Base-by-base conservation (phyloP, 1,140 invertebrate species). In the Holotrichia oblita region DNA sequence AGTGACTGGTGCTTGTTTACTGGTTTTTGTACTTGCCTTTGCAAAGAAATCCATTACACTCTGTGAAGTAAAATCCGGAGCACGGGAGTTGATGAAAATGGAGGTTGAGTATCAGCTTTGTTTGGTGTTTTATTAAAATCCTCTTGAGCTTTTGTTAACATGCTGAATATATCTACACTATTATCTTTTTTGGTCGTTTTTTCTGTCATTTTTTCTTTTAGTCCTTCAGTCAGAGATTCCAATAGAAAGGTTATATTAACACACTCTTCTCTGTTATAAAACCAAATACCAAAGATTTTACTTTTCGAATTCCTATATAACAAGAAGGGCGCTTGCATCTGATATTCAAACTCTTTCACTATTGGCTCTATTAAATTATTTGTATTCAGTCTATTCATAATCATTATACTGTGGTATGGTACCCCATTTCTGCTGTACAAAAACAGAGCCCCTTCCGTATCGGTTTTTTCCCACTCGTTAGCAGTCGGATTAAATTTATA, bases 381-480 rank as follows among this genome's bases (percentile, higher is more conserved):
- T 64, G 95, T 95, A 83, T 93, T 97, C 78, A 97, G 90, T 87
- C 96, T 93, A 89, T 98, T 98, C 91, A 98, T 94, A 84, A 98
- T 95, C 87, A 97, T 93, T 88, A 98, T 94, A 89, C 95, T 96
- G 88, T 97, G 93, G 86, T 91, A 94, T 14, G 95, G 95, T 87
- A 95, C 93, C 79, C 93, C 94, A 89, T 92, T 96, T 87, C 96
- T 92, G 82, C 93, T 94, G 87, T 97, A 97, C 82, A 97, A 93
- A 89, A 97, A 97, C 81, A 97, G 91, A 76, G 96, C 95, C 80
- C 96, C 96, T 88, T 97, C 95, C 80, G 97, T 93, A 83, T 95
- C 94, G 59, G 94, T 96, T 89, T 96, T 97, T 87, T 96, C 95
- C 96, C 96, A 98, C 89, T 96, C 94, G 86, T 94, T 95, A 81